These are phyloP conservation scores for Eupithecia subumbrata DNA, from an alignment of 2,888 invertebrate species.

Conservation along the genomic window DNA sequence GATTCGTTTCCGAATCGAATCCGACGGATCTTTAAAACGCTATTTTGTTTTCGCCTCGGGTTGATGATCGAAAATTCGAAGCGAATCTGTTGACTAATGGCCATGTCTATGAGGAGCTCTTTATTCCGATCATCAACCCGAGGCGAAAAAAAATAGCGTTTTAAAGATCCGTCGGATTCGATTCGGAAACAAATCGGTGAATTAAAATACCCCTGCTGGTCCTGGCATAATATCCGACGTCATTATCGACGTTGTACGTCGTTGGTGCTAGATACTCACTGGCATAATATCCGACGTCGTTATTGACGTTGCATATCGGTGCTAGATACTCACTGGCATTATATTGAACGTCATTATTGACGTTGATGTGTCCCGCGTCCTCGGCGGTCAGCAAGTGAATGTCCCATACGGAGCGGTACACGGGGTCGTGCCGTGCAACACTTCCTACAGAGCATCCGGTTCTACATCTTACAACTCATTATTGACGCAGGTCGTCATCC, in stretches of 20 bases:
- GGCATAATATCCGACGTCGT: conserved; percentile 96
- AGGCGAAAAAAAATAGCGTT: too few species aligned
- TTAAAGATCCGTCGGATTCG: too few species aligned
- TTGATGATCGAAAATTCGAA: too few species aligned
- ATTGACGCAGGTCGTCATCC: conserved; percentile 87
- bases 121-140: too few species aligned
- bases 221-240: conserved; percentile 95
- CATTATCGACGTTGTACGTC: conserved; percentile 95
- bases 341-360: conserved; percentile 96
- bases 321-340: conserved; percentile 90
- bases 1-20: too few species aligned
- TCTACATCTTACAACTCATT: conserved; percentile 83
- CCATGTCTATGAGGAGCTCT: too few species aligned
- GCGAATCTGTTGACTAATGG: too few species aligned
- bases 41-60: too few species aligned
- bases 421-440: conserved; percentile 95
- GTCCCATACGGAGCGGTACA: conserved; percentile 95
- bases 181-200: too few species aligned
- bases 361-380: conserved; percentile 95
- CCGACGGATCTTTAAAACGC: too few species aligned
- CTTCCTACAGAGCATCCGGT: conserved; percentile 92
- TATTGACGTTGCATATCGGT: conserved; percentile 92
- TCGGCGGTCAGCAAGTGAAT: conserved; percentile 93
- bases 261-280: too few species aligned
- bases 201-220: too few species aligned